These are phyloP conservation scores for Mimumesa dahlbomi DNA, from an alignment of 2,888 invertebrate species.

Conservation along the genomic window DNA sequence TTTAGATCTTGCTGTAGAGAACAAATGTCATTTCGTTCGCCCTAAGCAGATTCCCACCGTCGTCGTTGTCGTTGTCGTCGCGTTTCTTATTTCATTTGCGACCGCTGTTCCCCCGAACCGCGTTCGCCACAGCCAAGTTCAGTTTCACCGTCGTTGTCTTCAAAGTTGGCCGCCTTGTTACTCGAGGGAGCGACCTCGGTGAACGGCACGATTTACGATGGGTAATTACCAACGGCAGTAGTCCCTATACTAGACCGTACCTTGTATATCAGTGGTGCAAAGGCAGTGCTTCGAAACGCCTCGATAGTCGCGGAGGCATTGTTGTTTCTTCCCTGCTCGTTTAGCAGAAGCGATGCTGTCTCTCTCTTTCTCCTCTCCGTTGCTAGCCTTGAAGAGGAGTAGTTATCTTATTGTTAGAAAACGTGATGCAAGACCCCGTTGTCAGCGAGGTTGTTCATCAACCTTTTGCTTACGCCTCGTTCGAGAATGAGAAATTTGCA, in stretches of 20 bases:
- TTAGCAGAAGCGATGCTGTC: slow-evolving; percentile 13
- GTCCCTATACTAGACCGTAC: slow-evolving; percentile 42
- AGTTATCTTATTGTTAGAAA: slow-evolving; percentile 25
- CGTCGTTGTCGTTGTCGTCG: no score
- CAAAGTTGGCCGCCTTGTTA: slow-evolving; percentile 69
- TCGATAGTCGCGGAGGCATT: slow-evolving; percentile 41
- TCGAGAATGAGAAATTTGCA: no score
- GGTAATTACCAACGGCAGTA: slow-evolving; percentile 64
- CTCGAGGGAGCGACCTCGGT: slow-evolving; percentile 58
- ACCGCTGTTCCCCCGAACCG: slow-evolving; percentile 5
- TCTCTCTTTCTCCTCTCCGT: no score
- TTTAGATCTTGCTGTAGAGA: no score
- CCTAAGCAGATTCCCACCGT: not conserved
- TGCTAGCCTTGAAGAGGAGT: slow-evolving; percentile 28
- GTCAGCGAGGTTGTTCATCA: not conserved
- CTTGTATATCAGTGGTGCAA: slow-evolving; percentile 53
- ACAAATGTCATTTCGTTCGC: no score
- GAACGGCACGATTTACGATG: slow-evolving; percentile 65
- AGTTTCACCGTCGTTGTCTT: slow-evolving; percentile 56
- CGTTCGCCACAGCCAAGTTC: slow-evolving; percentile 38
- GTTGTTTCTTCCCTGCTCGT: slow-evolving; percentile 38
- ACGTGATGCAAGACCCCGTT: slow-evolving; percentile 7
- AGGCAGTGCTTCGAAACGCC: slow-evolving; percentile 33
- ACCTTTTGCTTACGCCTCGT: not conserved
- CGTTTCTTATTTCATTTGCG: slow-evolving; percentile 44